Evolutionary conservation across 2,888 invertebrate species (phyloP).

Genomic region (Meandrusa payeni): DNA sequence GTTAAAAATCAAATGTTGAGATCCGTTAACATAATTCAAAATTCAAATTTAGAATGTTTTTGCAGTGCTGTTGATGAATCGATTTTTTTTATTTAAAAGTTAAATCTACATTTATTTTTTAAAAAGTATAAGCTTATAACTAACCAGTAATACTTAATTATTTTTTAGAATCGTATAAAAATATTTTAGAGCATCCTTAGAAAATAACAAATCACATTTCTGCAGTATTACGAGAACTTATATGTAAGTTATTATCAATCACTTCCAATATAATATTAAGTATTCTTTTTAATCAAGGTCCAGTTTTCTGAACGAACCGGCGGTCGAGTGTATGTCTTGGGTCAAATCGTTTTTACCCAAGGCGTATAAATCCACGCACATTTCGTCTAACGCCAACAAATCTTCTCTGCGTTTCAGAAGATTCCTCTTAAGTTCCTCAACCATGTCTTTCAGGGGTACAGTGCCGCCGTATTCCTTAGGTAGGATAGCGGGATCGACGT

Average conservation of each 20-base stretch:
- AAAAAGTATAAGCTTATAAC: slow-evolving; percentile 16
- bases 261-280: slow-evolving; percentile 1
- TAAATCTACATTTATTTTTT: slow-evolving; percentile 16
- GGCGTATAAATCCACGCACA: slow-evolving; percentile 86
- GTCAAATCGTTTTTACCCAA: slow-evolving; percentile 82
- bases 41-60: neutral
- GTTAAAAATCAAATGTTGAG: slow-evolving; percentile 18
- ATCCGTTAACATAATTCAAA: slow-evolving; percentile 10
- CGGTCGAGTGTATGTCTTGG: slow-evolving; percentile 87
- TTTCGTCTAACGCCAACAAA: slow-evolving; percentile 86
- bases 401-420: slow-evolving; percentile 83
- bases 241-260: slow-evolving; percentile 15
- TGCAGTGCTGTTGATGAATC: neutral
- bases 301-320: slow-evolving; percentile 91
- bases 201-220: slow-evolving; percentile 16
- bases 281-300: slow-evolving; percentile 84
- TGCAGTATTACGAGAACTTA: neutral
- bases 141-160: slow-evolving; percentile 1
- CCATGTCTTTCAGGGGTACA: slow-evolving; percentile 89
- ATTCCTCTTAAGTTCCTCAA: slow-evolving; percentile 85
- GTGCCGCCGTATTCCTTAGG: slow-evolving; percentile 95
- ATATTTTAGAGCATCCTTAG: slow-evolving; percentile 1
- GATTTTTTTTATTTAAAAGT: neutral
- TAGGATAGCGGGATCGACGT: slow-evolving; percentile 87
- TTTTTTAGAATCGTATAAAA: neutral